Conservation (phyloP, 2,797 vertebrate species). For the Phalloptychus januarius region DNA sequence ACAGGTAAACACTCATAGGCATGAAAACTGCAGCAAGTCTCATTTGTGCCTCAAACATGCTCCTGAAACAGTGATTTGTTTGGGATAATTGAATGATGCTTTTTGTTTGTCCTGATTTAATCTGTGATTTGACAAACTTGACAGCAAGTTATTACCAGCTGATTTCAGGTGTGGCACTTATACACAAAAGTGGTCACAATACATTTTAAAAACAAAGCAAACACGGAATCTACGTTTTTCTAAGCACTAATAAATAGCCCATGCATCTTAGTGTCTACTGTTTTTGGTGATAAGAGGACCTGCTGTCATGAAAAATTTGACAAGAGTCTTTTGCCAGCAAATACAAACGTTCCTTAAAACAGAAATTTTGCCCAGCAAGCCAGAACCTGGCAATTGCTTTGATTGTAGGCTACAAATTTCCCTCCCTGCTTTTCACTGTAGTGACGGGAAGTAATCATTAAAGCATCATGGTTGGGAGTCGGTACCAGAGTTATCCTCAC, state of each 20-base stretch:
- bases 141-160: neutral
- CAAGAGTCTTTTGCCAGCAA: conserved; percentile 34
- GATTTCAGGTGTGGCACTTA: neutral
- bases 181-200: conserved; percentile 5
- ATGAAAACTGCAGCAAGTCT: neutral
- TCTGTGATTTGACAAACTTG: neutral
- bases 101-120: conserved; percentile 15
- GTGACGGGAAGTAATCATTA: conserved; percentile 14
- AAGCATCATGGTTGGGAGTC: conserved; percentile 4
- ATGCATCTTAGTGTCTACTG: conserved; percentile 30
- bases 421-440: neutral
- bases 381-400: conserved; percentile 30
- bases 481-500: conserved; percentile 4
- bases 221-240: neutral
- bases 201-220: conserved; percentile 19
- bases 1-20: neutral
- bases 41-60: neutral
- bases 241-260: conserved; percentile 5
- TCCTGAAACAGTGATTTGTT: conserved; percentile 4
- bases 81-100: conserved; percentile 15
- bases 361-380: conserved; percentile 35
- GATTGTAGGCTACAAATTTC: conserved; percentile 18
- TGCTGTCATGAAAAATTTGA: conserved; percentile 43
- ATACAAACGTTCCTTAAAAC: conserved; percentile 45
- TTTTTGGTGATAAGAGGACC: conserved; percentile 36